These are phyloP conservation scores for Gadus chalcogrammus DNA, from an alignment of 2,113 vertebrate genomes.

Conservation along the genomic window DNA sequence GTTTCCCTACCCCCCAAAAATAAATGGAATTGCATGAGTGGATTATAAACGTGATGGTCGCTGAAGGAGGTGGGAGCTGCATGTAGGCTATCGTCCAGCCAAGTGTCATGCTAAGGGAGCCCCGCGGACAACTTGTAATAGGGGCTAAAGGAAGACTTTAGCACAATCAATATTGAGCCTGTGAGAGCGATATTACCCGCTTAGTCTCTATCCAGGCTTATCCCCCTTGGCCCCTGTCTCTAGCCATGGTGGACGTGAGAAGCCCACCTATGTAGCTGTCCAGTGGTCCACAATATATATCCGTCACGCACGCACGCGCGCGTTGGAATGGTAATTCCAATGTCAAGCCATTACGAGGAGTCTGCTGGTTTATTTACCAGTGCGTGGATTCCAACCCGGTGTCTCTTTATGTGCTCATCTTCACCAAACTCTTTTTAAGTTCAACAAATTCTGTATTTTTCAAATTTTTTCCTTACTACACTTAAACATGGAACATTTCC, in stretches of 20 bases:
- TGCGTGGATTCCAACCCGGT: background rate
- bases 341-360: no score
- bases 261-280: constrained; percentile 15
- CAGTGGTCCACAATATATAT: background rate
- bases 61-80: no score
- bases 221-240: background rate
- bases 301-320: background rate
- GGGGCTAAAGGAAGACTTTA: constrained; percentile 7
- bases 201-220: constrained; percentile 9
- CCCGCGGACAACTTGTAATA: background rate
- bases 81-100: background rate
- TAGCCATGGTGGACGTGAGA: background rate
- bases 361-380: no score
- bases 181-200: constrained; percentile 17
- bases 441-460: no score
- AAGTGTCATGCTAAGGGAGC: background rate
- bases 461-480: no score
- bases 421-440: no score
- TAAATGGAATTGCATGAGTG: no score
- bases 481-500: no score
- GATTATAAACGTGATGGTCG: no score
- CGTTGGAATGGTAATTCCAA: no score
- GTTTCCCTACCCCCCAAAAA: no score
- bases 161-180: constrained; percentile 1
- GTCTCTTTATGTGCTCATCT: background rate